Conservation (phyloP, 2,888 invertebrate species). For the Aplocera efformata region DNA sequence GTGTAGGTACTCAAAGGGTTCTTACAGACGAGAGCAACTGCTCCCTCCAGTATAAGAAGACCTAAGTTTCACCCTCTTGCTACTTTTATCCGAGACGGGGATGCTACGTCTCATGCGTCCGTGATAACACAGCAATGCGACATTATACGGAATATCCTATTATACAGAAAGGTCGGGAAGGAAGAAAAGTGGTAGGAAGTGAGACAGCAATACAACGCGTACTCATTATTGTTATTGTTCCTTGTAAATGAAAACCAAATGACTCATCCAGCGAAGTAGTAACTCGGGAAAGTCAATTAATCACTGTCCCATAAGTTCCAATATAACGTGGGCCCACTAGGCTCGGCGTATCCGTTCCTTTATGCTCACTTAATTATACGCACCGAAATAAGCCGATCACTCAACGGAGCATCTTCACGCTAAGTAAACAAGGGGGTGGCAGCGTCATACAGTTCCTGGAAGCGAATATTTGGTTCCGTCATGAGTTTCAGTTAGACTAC, state of each 20-base stretch:
- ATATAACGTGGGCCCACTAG: constrained; percentile 26
- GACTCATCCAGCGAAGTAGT: constrained; percentile 6
- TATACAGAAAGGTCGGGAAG: no score
- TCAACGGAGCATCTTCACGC: constrained; percentile 68
- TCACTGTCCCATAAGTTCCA: constrained; percentile 21
- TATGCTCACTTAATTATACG: constrained; percentile 65
- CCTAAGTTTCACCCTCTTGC: no score
- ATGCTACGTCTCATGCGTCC: no score
- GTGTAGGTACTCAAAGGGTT: no score
- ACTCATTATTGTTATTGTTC: neutral
- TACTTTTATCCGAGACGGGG: no score
- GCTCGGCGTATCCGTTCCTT: constrained; percentile 40
- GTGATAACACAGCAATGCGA: no score
- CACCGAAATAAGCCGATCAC: constrained; percentile 76
- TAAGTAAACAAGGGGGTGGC: constrained; percentile 57
- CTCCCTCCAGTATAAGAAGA: no score
- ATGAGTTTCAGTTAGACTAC: no score
- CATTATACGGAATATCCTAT: no score
- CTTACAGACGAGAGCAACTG: no score
- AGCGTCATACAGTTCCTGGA: constrained; percentile 32
- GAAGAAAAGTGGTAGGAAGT: no score
- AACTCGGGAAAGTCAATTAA: constrained; percentile 17
- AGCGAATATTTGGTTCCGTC: constrained; percentile 9
- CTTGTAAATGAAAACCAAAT: constrained; percentile 8
- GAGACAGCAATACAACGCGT: no score